Conservation (phyloP, 1,140 invertebrate species). For the Brachionus manjavacas region DNA sequence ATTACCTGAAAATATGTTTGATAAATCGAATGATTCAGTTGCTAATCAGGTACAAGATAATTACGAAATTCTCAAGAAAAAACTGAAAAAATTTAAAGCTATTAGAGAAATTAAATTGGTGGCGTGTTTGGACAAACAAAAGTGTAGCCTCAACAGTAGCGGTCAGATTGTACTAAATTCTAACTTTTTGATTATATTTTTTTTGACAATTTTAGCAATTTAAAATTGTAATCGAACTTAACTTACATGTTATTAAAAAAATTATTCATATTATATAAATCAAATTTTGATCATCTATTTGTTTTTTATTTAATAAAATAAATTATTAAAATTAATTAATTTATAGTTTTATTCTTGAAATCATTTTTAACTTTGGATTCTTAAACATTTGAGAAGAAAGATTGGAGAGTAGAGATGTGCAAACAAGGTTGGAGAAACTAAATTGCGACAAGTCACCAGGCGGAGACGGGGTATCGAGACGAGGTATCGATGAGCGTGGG, state of each 20-base stretch:
- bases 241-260: neutral
- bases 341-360: no score
- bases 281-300: neutral
- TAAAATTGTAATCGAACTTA: neutral
- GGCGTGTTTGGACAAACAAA: slow-evolving; percentile 11
- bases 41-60: neutral
- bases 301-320: no score
- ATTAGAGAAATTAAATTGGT: slow-evolving; percentile 1
- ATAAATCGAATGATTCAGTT: neutral
- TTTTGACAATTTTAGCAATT: neutral
- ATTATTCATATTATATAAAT: neutral
- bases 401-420: no score
- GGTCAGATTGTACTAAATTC: neutral
- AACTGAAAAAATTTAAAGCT: slow-evolving; percentile 20
- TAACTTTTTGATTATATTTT: neutral
- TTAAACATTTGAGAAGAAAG: no score
- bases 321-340: no score
- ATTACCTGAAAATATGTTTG: neutral
- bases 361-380: no score
- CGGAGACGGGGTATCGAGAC: no score
- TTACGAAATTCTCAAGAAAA: neutral
- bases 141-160: neutral
- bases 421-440: no score
- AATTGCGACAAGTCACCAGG: no score
- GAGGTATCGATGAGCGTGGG: no score